A percentile compares a stretch with the other conserved stretches of the same genome.
Evolutionary conservation across 1,140 invertebrate genomes (phyloP).

Genomic region (Drosophila truncata): DNA sequence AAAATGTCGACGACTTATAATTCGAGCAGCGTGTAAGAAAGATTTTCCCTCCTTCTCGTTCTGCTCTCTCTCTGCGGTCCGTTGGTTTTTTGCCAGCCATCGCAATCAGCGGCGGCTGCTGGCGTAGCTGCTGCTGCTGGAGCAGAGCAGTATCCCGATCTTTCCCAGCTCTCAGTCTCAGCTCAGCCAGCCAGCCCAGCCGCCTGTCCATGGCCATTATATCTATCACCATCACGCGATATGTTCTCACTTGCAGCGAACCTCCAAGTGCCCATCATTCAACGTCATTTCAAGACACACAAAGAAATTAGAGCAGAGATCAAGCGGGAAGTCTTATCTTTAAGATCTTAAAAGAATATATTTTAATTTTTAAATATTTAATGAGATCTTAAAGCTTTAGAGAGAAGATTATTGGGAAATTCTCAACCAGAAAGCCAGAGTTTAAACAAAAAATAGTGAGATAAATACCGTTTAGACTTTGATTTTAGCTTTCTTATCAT

Average conservation of each 20-base stretch:
- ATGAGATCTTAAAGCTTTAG: neutral
- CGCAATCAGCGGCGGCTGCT: slow-evolving; percentile 41
- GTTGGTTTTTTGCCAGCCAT: slow-evolving; percentile 46
- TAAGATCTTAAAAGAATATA: neutral
- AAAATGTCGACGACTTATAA: slow-evolving; percentile 82
- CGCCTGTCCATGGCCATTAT: slow-evolving; percentile 59
- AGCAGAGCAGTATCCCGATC: slow-evolving; percentile 22
- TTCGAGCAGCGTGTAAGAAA: slow-evolving; percentile 74
- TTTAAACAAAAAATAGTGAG: neutral
- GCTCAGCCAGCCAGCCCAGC: slow-evolving; percentile 4
- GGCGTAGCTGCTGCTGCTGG: slow-evolving; percentile 11
- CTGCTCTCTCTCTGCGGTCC: slow-evolving; percentile 28
- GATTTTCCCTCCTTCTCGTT: slow-evolving; percentile 42
- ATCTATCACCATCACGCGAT: slow-evolving; percentile 76
- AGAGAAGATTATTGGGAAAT: too few relatives aligned
- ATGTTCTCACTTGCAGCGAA: slow-evolving; percentile 61
- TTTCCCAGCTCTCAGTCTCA: slow-evolving; percentile 21
- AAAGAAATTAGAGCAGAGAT: slow-evolving; percentile 11
- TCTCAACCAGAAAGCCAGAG: neutral
- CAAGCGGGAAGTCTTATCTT: neutral
- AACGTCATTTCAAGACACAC: slow-evolving; percentile 34
- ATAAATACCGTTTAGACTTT: neutral
- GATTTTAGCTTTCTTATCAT: neutral
- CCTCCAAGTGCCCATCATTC: slow-evolving; percentile 40
- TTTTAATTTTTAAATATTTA: neutral